These are phyloP conservation scores for Pseudanteris insignis DNA, from an alignment of 2,888 invertebrate genomes.

Conservation along the genomic window DNA sequence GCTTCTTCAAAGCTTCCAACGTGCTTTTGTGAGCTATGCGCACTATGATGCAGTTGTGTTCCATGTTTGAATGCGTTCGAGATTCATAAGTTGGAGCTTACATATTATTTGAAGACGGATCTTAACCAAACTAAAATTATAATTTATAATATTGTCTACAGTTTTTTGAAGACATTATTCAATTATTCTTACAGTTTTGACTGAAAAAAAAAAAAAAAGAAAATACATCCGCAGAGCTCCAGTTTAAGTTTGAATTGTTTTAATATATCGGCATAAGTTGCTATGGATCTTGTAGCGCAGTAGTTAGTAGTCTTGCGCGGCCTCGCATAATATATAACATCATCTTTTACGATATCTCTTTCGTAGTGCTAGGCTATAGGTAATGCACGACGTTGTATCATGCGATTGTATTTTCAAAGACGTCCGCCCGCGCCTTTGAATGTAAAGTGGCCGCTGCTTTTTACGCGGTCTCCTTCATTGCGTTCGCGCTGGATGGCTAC, in stretches of 20 bases:
- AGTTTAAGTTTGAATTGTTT: no score
- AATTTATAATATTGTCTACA: neutral
- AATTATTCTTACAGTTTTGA: no score
- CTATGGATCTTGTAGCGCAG: slow-evolving; percentile 49
- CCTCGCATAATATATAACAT: slow-evolving; percentile 62
- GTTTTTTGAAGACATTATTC: no score
- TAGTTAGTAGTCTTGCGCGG: slow-evolving; percentile 48
- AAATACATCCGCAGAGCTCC: no score
- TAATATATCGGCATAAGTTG: no score
- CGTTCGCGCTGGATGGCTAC: slow-evolving; percentile 33
- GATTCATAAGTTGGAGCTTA: no score
- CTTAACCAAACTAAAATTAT: no score
- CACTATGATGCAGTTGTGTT: neutral
- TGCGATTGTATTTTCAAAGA: slow-evolving; percentile 65
- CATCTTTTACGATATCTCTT: slow-evolving; percentile 64
- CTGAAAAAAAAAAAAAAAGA: no score
- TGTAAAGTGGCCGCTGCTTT: slow-evolving; percentile 58
- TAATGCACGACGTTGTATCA: slow-evolving; percentile 64
- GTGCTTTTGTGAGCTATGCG: neutral
- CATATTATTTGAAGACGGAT: no score
- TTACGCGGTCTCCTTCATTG: slow-evolving; percentile 41
- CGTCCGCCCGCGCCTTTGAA: slow-evolving; percentile 63
- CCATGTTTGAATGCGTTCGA: no score
- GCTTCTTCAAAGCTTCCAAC: slow-evolving; percentile 3
- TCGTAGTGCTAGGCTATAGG: slow-evolving; percentile 53